Percentiles rank a stretch among this genome's conserved stretches.
phyloP scores from a whole-genome alignment of 2,113 vertebrate species.

The Entomyzon cyanotis region DNA sequence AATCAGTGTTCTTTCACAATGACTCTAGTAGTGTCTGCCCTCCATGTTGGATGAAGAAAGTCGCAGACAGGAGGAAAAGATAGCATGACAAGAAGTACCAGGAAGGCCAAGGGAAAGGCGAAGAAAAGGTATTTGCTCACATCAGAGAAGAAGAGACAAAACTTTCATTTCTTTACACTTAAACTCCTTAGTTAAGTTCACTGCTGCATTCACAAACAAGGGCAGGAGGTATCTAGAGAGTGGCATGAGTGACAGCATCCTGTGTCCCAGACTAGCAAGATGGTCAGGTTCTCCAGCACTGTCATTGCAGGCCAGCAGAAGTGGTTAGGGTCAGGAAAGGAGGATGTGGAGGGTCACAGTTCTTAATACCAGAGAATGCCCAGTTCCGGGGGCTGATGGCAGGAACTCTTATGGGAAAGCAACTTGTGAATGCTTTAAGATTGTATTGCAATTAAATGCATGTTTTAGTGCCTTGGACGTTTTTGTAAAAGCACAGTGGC shows the following conservation, averaged over 20 bases:
- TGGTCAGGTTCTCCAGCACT: neutral
- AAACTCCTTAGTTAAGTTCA: neutral
- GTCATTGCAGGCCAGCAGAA: neutral
- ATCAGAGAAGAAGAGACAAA: neutral
- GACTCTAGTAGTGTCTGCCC: neutral
- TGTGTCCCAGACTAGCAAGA: neutral
- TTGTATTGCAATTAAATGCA: neutral
- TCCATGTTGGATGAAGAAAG: neutral
- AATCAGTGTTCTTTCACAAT: neutral
- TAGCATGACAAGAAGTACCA: neutral
- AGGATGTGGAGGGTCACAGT: neutral
- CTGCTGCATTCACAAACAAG: neutral
- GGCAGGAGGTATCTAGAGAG: neutral
- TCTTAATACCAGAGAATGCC: neutral
- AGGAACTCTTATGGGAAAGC: neutral
- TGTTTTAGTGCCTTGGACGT: neutral
- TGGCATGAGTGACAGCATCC: neutral
- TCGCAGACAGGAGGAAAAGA: neutral
- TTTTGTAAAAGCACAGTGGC: neutral
- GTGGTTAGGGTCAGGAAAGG: neutral
- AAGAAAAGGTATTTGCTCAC: neutral
- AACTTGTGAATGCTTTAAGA: neutral
- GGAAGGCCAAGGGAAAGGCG: neutral
- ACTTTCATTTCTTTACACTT: neutral
- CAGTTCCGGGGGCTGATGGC: neutral